These are phyloP conservation scores for Colinus virginianus DNA, from an alignment of 2,113 vertebrate genomes.

Conservation along the genomic window DNA sequence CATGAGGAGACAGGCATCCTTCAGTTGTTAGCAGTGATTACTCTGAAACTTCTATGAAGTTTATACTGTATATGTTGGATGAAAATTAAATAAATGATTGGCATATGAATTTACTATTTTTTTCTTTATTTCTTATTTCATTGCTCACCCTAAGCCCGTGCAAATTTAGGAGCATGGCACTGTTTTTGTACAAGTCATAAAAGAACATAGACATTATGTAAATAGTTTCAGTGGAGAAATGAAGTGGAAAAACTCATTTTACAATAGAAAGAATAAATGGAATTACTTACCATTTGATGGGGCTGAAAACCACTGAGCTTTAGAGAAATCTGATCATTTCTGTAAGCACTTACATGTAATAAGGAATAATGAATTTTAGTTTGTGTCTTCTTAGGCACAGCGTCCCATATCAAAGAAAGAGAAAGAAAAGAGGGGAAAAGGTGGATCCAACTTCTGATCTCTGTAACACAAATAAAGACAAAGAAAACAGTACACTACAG, in stretches of 20 bases:
- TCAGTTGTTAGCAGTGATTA: conserved; percentile 2
- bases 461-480: not conserved
- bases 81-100: conserved; percentile 32
- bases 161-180: not conserved
- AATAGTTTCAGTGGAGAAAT: conserved; percentile 57
- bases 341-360: not conserved
- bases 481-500: not conserved
- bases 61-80: not conserved
- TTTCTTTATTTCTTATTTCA: not conserved
- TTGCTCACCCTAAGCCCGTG: not conserved
- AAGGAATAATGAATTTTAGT: not conserved
- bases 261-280: conserved; percentile 12
- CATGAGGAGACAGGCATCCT: not conserved
- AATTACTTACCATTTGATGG: not conserved
- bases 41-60: conserved; percentile 11
- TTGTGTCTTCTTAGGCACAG: not conserved
- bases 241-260: conserved; percentile 59
- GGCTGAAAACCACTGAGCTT: not conserved
- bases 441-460: not conserved
- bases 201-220: conserved; percentile 53
- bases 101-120: not conserved
- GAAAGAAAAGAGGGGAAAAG: not conserved
- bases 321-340: not conserved
- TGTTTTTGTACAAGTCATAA: not conserved
- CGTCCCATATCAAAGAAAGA: not conserved